Conservation (phyloP, 1,140 invertebrate genomes). For the Coenobita brevimanus region DNA sequence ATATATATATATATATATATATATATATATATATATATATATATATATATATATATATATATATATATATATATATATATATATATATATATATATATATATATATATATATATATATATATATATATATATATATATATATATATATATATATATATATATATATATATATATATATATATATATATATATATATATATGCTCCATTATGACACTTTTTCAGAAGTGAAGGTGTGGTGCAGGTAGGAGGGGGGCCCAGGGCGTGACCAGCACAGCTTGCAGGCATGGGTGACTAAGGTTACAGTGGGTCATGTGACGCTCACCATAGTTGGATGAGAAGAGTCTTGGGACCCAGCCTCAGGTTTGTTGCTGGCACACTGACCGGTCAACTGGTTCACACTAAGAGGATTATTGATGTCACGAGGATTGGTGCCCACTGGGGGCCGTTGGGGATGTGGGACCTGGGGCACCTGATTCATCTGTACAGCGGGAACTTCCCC, state of each 20-base stretch:
- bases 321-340: conserved; percentile 70
- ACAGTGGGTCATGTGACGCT: conserved; percentile 70
- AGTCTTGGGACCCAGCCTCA: conserved; percentile 63
- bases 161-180: not conserved
- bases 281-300: conserved; percentile 57
- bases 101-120: not conserved
- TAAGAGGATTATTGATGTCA: conserved; percentile 92
- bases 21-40: not conserved
- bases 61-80: not conserved
- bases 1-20: not conserved
- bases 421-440: conserved; percentile 92
- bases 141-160: not conserved
- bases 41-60: not conserved
- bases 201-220: conserved; percentile 57
- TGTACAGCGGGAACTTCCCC: conserved; percentile 68
- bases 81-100: not conserved
- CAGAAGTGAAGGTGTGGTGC: conserved; percentile 35
- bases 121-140: not conserved
- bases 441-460: conserved; percentile 77
- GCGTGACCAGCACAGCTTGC: conserved; percentile 61
- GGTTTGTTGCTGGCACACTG: conserved; percentile 68
- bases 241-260: conserved; percentile 40
- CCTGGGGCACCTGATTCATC: conserved; percentile 71
- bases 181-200: not conserved
- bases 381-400: conserved; percentile 79